A percentile compares a stretch with the other conserved stretches of the same genome.
These are phyloP conservation scores for Nomia melanderi DNA, from an alignment of 1,140 invertebrate species.

Conservation along the genomic window DNA sequence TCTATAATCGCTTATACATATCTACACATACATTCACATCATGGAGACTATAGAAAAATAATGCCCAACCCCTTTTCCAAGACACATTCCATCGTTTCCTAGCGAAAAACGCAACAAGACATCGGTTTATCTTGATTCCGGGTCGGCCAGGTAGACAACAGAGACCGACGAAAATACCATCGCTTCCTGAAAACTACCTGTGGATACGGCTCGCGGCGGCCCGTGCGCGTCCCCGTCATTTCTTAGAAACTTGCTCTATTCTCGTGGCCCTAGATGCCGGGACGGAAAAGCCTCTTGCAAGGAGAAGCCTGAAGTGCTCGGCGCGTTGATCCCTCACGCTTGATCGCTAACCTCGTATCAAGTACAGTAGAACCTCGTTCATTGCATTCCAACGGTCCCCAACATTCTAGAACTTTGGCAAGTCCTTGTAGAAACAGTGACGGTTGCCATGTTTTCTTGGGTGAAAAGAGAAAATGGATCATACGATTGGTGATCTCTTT, in stretches of 20 bases:
- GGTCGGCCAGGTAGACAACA: background rate
- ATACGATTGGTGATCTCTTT: no score
- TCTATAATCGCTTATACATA: no score
- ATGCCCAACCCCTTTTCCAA: background rate
- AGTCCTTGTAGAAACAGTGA: no score
- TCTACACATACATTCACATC: background rate
- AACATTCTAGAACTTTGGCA: no score
- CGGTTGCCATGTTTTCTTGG: no score
- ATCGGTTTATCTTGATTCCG: conserved; percentile 8
- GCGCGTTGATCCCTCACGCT: conserved; percentile 8
- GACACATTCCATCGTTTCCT: background rate
- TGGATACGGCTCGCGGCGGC: background rate
- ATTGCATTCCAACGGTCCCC: no score
- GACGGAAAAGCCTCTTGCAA: background rate
- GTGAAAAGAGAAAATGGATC: no score
- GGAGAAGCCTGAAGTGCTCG: background rate
- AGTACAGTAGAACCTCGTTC: no score
- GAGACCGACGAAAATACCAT: background rate
- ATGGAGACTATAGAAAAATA: background rate
- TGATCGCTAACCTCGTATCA: background rate
- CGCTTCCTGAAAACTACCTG: conserved; percentile 31
- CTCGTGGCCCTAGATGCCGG: background rate
- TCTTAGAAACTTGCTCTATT: conserved; percentile 7
- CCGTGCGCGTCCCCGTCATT: background rate
- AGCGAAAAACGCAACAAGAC: background rate